Evolutionary conservation across 2,888 invertebrate species (phyloP), one percentile per base, ranked within the genome.

Genomic region (Xestia c-nigrum): DNA sequence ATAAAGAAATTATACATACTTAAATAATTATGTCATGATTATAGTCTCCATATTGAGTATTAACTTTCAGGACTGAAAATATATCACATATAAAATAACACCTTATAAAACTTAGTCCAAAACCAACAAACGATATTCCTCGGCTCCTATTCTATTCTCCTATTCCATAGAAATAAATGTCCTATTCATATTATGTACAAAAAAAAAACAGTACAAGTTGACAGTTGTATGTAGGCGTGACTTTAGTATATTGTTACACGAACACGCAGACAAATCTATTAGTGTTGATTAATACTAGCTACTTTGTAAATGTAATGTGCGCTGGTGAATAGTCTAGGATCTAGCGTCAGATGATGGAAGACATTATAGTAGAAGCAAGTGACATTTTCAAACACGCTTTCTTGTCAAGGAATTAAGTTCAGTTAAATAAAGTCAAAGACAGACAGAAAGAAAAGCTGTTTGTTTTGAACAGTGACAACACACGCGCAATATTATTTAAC

Each of bases 231-330:
- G 86, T 85, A 72, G 83, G 84, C 73, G 86, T 85, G 52, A 74
- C 79, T 73, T 71, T 69, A 72, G 76, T 80, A 74, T 87, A 86
- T 80, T 82, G 76, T 83, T 85, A 80, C 81, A 81, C 65, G 71
- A 69, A 80, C 73, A 78, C 40, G 63, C 70, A 74, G 77, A 88
- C 83, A 84, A 81, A 83, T 83, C 79, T 87, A 88, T 88, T 87
- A 88, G 84, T 66, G 69, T 81, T 84, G 80, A 88, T 87, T 86
- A 84, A 86, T 85, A 66, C 71, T n/a, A 38, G 72, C 76, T 85
- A 81, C 72, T 81, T 88, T 85, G 76, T 81, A 67, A 86, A 76
- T 74, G 84, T 87, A 80, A 79, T 77, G 77, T 76, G 67, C 71
- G 67, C 46, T 77, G 57, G 72, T 21, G 64, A 47, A 70, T 85